Conservation (phyloP, 2,797 vertebrate genomes). For the Brachymystax lenok region DNA sequence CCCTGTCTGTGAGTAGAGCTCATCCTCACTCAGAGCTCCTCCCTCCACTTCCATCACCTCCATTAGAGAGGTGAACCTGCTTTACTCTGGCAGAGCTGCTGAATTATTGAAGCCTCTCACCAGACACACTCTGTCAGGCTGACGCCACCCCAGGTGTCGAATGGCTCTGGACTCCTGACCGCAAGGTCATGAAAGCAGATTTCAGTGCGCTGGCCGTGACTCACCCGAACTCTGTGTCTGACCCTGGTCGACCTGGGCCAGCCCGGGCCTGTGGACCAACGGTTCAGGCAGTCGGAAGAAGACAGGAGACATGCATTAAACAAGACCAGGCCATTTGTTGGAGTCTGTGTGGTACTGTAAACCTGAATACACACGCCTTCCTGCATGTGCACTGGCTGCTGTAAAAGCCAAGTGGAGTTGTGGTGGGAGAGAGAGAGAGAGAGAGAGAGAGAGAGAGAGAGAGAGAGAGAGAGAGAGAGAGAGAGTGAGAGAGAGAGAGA, state of each 20-base stretch:
- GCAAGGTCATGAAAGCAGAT: conserved; percentile 13
- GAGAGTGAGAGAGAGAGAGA: conserved; percentile 14
- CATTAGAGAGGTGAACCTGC: not conserved
- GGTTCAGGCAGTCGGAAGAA: not conserved
- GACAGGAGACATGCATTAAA: conserved; percentile 5
- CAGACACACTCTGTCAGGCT: not conserved
- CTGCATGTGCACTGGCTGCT: conserved; percentile 1
- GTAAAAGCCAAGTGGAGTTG: conserved; percentile 28
- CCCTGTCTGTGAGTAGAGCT: not conserved
- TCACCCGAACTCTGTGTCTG: conserved; percentile 15
- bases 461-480: not conserved
- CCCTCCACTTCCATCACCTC: conserved; percentile 5
- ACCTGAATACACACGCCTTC: conserved; percentile 12
- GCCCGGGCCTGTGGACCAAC: not conserved
- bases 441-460: not conserved
- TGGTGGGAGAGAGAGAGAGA: conserved; percentile 16
- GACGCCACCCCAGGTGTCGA: not conserved
- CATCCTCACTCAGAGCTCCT: not conserved
- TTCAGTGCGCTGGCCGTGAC: not conserved
- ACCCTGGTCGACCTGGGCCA: conserved; percentile 5
- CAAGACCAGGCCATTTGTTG: conserved; percentile 3
- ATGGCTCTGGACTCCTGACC: conserved; percentile 29
- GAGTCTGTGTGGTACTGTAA: conserved; percentile 19
- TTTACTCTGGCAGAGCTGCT: not conserved
- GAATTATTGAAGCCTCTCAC: not conserved